Percentiles rank a stretch among this genome's conserved stretches.
Evolutionary conservation across 2,888 invertebrate genomes (phyloP).

Genomic region (Doris montereyensis): DNA sequence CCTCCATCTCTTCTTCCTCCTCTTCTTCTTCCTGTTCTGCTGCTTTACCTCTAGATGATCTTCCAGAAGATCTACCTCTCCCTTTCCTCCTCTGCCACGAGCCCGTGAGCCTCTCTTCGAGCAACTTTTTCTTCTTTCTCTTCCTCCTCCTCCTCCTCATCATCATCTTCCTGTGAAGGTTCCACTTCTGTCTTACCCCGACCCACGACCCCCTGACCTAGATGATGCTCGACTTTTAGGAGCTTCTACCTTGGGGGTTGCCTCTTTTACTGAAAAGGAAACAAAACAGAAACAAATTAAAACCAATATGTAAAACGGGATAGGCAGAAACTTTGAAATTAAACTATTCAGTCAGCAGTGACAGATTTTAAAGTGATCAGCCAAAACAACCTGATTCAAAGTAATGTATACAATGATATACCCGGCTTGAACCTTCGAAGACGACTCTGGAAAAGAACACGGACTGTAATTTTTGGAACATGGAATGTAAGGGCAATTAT

Average conservation of each 20-base stretch:
- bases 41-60: neutral
- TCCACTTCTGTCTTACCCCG: neutral
- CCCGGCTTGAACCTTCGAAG: too few species aligned
- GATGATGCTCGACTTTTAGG: slow-evolving; percentile 21
- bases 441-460: too few species aligned
- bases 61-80: neutral
- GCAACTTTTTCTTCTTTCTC: slow-evolving; percentile 28
- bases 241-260: neutral
- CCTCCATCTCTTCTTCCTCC: slow-evolving; percentile 16
- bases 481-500: too few species aligned
- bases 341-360: too few species aligned
- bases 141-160: slow-evolving; percentile 16
- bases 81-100: slow-evolving; percentile 3
- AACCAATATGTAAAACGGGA: too few species aligned
- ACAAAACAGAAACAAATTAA: neutral
- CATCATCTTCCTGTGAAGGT: neutral
- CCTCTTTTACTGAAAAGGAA: neutral
- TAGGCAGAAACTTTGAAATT: too few species aligned
- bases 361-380: too few species aligned
- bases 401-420: too few species aligned
- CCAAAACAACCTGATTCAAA: too few species aligned
- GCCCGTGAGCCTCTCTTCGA: slow-evolving; percentile 2
- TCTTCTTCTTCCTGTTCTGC: neutral
- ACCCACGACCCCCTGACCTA: slow-evolving; percentile 12
- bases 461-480: too few species aligned